Evolutionary conservation across 2,797 vertebrate species (phyloP).

Genomic region (Leucoraja ocellata): DNA sequence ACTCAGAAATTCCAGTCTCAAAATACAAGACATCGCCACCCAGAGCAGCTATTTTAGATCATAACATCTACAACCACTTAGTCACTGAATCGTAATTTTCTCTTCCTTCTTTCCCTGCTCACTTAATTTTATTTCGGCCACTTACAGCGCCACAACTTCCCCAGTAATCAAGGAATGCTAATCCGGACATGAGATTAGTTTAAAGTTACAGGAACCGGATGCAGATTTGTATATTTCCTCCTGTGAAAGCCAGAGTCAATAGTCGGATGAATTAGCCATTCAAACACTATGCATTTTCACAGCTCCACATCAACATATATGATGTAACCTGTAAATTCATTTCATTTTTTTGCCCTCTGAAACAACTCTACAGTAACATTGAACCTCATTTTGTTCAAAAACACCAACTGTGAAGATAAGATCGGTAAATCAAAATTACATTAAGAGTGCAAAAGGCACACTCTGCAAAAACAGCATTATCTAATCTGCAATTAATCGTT

Average conservation of each 20-base stretch:
- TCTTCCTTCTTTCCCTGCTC: background rate
- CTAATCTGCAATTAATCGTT: slow-evolving; percentile 14
- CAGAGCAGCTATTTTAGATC: too few relatives aligned
- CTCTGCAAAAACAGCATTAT: background rate
- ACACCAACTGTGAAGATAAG: slow-evolving; percentile 1
- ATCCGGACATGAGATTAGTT: background rate
- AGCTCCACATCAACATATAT: background rate
- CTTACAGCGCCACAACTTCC: background rate
- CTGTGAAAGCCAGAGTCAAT: background rate
- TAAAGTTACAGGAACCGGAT: background rate
- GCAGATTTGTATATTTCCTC: background rate
- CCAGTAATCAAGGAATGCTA: background rate
- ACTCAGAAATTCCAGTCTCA: background rate
- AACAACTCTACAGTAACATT: background rate
- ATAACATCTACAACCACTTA: background rate
- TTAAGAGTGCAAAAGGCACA: background rate
- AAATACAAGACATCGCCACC: background rate
- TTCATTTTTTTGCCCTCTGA: background rate
- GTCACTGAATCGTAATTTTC: background rate
- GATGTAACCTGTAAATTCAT: background rate
- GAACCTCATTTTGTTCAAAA: background rate
- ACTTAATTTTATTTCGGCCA: background rate
- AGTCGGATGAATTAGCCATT: too few relatives aligned
- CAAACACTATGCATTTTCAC: background rate
- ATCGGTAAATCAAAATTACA: background rate